Evolutionary conservation across 2,797 vertebrate species (phyloP).

Genomic region (Aulostomus chinensis): DNA sequence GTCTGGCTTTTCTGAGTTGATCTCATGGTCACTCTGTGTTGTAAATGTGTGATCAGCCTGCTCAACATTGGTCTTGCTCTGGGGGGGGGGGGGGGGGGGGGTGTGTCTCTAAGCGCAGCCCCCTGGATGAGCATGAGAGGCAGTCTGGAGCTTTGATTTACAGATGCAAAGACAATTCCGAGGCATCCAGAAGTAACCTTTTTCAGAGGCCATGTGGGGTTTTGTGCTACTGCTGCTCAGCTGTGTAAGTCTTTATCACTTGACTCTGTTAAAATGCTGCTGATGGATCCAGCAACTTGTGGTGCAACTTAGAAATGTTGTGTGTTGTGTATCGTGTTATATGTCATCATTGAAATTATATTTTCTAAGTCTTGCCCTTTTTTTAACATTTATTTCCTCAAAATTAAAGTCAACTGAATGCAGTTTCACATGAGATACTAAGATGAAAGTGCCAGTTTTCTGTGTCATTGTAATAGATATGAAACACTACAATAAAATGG

Average conservation of each 20-base stretch:
- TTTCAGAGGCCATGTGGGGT: constrained; percentile 66
- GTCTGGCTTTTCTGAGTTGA: constrained; percentile 10
- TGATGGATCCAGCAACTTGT: neutral
- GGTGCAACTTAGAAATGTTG: too few relatives aligned
- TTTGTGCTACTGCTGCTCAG: constrained; percentile 63
- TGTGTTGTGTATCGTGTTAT: too few relatives aligned
- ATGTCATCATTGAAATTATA: too few relatives aligned
- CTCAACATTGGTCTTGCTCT: constrained; percentile 19
- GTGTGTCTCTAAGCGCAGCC: constrained; percentile 21
- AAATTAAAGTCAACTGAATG: too few relatives aligned
- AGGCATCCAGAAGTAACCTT: constrained; percentile 7
- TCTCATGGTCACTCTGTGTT: constrained; percentile 18
- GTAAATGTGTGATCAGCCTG: constrained; percentile 18
- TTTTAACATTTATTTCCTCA: too few relatives aligned
- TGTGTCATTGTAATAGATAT: too few relatives aligned
- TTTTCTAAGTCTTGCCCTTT: too few relatives aligned
- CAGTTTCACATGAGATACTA: too few relatives aligned
- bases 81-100: constrained; percentile 22
- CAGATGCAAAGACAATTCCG: constrained; percentile 1
- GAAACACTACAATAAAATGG: too few relatives aligned
- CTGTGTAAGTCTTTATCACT: constrained; percentile 70
- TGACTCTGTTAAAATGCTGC: constrained; percentile 1
- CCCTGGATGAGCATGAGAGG: constrained; percentile 20
- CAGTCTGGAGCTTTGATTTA: constrained; percentile 7
- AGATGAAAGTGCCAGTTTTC: too few relatives aligned